These are phyloP conservation scores for Serripes groenlandicus DNA, from an alignment of 2,888 invertebrate genomes.

Conservation along the genomic window DNA sequence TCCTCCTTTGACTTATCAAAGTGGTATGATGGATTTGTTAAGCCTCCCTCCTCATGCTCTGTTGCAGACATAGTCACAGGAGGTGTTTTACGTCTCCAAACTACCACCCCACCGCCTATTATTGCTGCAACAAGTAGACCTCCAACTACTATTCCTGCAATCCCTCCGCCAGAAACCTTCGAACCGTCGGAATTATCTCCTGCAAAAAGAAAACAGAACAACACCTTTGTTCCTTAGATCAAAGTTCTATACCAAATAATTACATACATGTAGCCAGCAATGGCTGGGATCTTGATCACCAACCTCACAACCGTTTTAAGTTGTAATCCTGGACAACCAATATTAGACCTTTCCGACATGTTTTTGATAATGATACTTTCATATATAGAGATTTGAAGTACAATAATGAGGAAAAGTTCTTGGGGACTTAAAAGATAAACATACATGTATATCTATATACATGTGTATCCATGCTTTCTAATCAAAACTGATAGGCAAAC, in stretches of 20 bases:
- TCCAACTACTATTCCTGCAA: constrained; percentile 16
- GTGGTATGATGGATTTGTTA: constrained; percentile 2
- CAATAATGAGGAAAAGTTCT: too few species aligned
- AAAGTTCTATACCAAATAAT: not conserved
- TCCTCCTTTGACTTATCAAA: constrained; percentile 3
- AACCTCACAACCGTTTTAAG: not conserved
- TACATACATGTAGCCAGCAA: not conserved
- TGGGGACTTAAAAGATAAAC: too few species aligned
- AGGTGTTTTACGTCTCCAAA: not conserved
- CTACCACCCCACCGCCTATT: not conserved
- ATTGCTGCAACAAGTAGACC: not conserved
- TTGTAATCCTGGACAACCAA: too few species aligned
- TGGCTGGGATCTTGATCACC: not conserved
- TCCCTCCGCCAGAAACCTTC: constrained; percentile 9
- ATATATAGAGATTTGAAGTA: too few species aligned
- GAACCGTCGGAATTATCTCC: not conserved
- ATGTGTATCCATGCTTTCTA: too few species aligned
- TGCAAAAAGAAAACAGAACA: not conserved
- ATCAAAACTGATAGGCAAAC: too few species aligned
- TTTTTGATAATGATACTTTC: too few species aligned
- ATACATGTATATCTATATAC: too few species aligned
- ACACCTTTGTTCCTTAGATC: not conserved
- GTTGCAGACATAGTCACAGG: not conserved
- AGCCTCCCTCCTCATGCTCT: not conserved
- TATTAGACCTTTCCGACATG: too few species aligned